Base-by-base conservation (phyloP, 2,888 invertebrate species). In the Troglohyphantes excavatus region DNA sequence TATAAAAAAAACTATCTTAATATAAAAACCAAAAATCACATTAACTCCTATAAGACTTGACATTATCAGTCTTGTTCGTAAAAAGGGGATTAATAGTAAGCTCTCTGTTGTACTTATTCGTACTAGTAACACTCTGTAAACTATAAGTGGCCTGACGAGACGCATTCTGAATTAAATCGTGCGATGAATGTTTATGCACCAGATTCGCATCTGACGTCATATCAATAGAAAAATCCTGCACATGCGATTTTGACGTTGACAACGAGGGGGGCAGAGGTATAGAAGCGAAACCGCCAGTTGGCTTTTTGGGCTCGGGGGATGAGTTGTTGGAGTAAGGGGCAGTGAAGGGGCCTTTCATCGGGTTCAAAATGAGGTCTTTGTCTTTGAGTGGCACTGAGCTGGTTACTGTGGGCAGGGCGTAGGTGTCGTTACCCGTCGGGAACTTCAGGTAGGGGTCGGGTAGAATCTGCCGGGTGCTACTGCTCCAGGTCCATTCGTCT, bases 401-500 rank as follows among this genome's bases (percentile, higher is more conserved):
- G n/a, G 43, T 21, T 6, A 59, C 53, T 26, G 73, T 68, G 17
- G 81, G 29, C 2, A 75, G 26, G 7, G 88, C 9, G 53, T 70
- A 82, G 0, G 76, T 17, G 26, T 82, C 82, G 43, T 39, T 70
- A 46, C 61, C 59, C 2, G 91, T 59, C 6, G 91, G 91, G 65
- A 86, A 91, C 63, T 90, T 91, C 39, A 85, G 26, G 46, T 88
- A 87, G 2, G 87, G 87, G 27, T 92, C 92, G n/a, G 70, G 89
- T 13, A 91, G 61, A 53, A 92, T 82, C 27, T 91, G 91, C 9
- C 91, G 65, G 2, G 92, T 90, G 13, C 90, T 81, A 17, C 82
- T 86, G 29, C 90, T 91, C 81, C 94, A 92, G 0, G 93, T 93
- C 94, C 94, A 94, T 91, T 94, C 94, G 91, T 94, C 94, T 92